These are phyloP conservation scores for Vicugna pacos DNA, from an alignment of 2,113 vertebrate genomes.

Conservation along the genomic window DNA sequence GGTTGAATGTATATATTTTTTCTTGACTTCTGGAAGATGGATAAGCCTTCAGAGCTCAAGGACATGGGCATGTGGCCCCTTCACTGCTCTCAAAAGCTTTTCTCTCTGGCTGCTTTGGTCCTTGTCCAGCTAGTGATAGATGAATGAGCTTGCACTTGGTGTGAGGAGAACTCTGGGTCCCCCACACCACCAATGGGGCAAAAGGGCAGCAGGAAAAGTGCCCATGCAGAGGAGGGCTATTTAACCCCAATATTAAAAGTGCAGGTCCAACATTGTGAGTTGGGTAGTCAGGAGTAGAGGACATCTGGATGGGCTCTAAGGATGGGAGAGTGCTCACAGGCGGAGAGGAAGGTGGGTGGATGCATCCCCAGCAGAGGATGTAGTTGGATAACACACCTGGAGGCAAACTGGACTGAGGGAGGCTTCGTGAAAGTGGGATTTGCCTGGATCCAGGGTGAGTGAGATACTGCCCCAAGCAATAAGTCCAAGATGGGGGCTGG, in stretches of 20 bases:
- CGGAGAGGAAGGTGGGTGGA: not conserved
- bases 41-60: not conserved
- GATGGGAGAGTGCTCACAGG: not conserved
- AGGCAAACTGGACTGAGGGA: not conserved
- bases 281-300: not conserved
- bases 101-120: not conserved
- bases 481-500: not conserved
- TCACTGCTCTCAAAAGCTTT: not conserved
- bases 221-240: not conserved
- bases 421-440: not conserved
- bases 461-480: not conserved
- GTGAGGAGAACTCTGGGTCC: not conserved
- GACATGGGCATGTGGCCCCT: not conserved
- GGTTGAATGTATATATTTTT: not conserved
- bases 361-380: not conserved
- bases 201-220: not conserved
- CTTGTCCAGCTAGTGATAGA: not conserved
- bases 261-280: not conserved
- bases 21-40: not conserved
- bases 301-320: not conserved
- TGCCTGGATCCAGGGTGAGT: not conserved
- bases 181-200: too few species aligned
- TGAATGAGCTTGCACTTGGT: too few species aligned
- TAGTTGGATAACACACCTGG: not conserved
- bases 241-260: not conserved